Evolutionary conservation across 2,888 invertebrate genomes (phyloP), one percentile per base, ranked within the genome.

Genomic region (Galerucella nymphaeae): DNA sequence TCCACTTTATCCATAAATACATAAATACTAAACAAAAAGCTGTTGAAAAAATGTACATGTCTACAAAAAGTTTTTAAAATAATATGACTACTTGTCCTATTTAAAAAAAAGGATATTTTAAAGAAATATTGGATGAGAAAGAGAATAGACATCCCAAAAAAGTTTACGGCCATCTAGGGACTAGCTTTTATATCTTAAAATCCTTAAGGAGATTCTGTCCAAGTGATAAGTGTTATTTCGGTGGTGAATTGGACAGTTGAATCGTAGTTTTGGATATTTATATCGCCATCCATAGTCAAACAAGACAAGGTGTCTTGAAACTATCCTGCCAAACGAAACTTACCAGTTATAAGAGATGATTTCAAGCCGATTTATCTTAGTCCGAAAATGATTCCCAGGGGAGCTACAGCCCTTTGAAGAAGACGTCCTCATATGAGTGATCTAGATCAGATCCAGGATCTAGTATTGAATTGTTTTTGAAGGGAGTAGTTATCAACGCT

Each of bases 191-290:
- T 62, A 62, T 18, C 41, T 62, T 10, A 11, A 53, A 2, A 16
- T 16, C 53, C 53, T 53, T 10, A 16, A 18, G 42, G 42, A 42
- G 9, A 8, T 13, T 42, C 16, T 41, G 42, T 42, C 61, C 61
- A 42, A 41, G 61, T 42, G 61, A 62, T 62, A 62, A 62, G 42
- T 42, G 61, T 41, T 18, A 62, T 62, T 42, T 41, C 11, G n/a
- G 41, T 41, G 38, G 61, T 61, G 61, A 41, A 61, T 61, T 42
- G 42, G 61, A 62, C 42, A 42, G 61, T 18, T 16, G 42, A 9
- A 16, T 11, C 42, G 42, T 16, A 41, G 23, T 30, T 59, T 59
- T 59, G 41, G 38, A 59, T 59, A 59, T 59, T 59, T 59, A 59
- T 59, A 14, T 57, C n/a, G n/a, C 30, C 8, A 30, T 30, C 30